Base-by-base conservation (phyloP, 2,888 invertebrate species). In the Carcina quercana region DNA sequence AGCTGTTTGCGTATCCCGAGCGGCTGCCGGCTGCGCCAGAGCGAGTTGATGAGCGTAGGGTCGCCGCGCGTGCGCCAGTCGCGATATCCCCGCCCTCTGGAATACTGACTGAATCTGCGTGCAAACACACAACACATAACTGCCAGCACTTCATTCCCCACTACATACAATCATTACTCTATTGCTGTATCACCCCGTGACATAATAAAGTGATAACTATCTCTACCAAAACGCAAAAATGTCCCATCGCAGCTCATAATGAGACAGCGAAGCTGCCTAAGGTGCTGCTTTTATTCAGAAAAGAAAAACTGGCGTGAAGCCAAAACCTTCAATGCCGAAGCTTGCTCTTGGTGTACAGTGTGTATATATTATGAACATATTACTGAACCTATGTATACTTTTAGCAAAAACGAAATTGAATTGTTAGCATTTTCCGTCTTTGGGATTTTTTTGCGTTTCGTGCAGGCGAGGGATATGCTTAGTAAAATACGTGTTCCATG, bases 1-100 rank as follows among this genome's bases (percentile, higher is more conserved):
- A 88, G 76, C 67, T 88, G 88, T 56, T 88, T 88, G 46, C 88
- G 76, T 53, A 88, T 89, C 58, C 91, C 91, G 52, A 90, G 86
- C 25, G 90, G 90, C 73, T 90, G 90, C 66, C 89, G 89, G 71
- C 89, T 90, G 66, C 89, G 86, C 90, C 90, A 90, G 50, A 91
- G 85, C 46, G 89, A 89, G 74, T 90, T 89, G 76, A 90, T 88
- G 43, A 90, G 87, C 38, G 89, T 89, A 37, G 90, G 90, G 70
- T 91, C 91, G 30, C 89, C 90, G 38, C 90, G 85, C 34, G 85
- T 85, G 46, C 90, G 80, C 90, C 90, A 90, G 70, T 90, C 90
- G 53, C 90, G 85, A 79, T 89, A 90, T 26, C 89, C 89, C 48
- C 86, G 78, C 56, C 86, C 86, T 74, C 86, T 86, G 72, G 85